Base-by-base conservation (phyloP, 1,140 invertebrate species). In the Phocides pigmalion region DNA sequence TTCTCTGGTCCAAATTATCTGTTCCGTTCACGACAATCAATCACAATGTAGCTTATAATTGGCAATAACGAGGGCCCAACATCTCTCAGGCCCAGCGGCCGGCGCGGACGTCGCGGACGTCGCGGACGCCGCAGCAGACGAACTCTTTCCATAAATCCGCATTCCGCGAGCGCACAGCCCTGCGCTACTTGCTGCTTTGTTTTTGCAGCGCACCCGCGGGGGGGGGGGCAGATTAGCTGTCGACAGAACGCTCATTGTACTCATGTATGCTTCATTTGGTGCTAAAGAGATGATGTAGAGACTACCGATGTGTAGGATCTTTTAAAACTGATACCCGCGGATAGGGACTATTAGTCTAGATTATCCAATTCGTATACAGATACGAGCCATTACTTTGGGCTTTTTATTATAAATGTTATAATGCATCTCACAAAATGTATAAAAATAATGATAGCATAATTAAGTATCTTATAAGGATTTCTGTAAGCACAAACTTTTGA, bases 131-230 rank as follows among this genome's bases (percentile, higher is more conserved):
- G 25, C 9, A 8, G 4, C 25, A 4, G 9, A 11, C 5, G 28
- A 78, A 79, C 76, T 76, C 70, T 72, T 70, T 72, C 68, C 65
- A 81, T 82, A 82, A 79, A 70, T 80, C 71, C 54, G 56, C 76
- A 71, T 74, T 73, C 61, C 59, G 62, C 39, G 28, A 32, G 28
- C n/a, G n/a, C 64, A 53, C 72, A 76, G 64, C 76, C 76, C 73
- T 72, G 66, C 32, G 47, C 68, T 70, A 53, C 49, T 76, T 74
- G 76, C 76, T 79, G 72, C 74, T 81, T 81, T 81, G 79, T 81
- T 79, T 80, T 72, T 74, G 68, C 64, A 32, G 41, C 12, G 16
- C 12, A 12, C 12, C 14, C 15, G 46, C 46, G 44, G 46, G 46
- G 46, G 19, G 22, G 5, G 15, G 28, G 4, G 20, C 20, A 49